A percentile compares a stretch with the other conserved stretches of the same genome.
phyloP scores from a whole-genome alignment of 2,888 invertebrate genomes.

The Aspidiotus destructor region DNA sequence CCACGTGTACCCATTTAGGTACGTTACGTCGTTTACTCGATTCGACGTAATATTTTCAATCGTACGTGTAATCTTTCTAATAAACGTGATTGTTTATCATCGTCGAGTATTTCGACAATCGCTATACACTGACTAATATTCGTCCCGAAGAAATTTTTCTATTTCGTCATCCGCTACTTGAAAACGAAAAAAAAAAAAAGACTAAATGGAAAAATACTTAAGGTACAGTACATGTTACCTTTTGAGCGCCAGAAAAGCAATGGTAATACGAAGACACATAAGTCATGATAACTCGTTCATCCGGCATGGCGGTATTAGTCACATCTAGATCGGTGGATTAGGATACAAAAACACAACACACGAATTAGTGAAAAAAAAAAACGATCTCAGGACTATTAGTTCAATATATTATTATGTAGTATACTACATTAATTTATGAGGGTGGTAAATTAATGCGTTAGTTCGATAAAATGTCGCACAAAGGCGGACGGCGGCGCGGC shows the following conservation, averaged over 20 bases:
- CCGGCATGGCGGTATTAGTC: conserved; percentile 97
- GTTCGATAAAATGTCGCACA: no score
- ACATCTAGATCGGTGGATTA: conserved; percentile 56
- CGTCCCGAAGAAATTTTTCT: no score
- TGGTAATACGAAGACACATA: conserved; percentile 99
- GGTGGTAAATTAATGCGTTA: no score
- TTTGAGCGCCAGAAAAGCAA: conserved; percentile 99
- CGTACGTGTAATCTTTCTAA: no score
- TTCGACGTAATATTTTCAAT: no score
- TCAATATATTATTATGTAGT: neutral
- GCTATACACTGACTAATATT: no score
- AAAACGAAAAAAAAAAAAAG: conserved; percentile 23
- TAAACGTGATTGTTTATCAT: no score
- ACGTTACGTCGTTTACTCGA: no score
- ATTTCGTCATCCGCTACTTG: neutral
- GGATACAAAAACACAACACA: neutral
- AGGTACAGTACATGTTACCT: conserved; percentile 56
- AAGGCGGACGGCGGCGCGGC: no score
- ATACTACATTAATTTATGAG: no score
- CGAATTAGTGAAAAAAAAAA: neutral
- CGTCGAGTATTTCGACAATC: no score
- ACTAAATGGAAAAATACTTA: conserved; percentile 11
- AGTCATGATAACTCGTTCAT: conserved; percentile 99
- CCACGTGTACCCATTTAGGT: no score
- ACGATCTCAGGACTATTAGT: neutral